Base-by-base conservation (phyloP, 2,888 invertebrate species). In the Drosophila multiciliata region DNA sequence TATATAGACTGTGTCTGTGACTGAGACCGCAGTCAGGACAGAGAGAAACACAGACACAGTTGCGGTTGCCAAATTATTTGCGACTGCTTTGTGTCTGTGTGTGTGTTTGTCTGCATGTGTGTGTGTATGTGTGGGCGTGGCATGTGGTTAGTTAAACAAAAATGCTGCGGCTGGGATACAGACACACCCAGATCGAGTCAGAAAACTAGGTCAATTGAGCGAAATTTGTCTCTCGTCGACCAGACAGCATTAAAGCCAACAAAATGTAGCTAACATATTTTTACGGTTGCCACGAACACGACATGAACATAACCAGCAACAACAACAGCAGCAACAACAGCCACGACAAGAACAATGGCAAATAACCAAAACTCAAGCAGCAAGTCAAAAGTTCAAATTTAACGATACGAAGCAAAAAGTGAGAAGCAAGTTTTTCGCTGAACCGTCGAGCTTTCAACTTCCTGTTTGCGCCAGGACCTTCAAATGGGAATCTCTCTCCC, bases 121-220 rank as follows among this genome's bases (percentile, higher is more conserved):
- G 55, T 59, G 42, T 55, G 29, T 61, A 35, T 40, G 29, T 58
- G 71, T 73, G 84, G 81, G 83, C 63, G 84, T 83, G 87, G 87
- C 87, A 73, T 82, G 85, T 66, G 88, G 88, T 83, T 82, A 75
- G 86, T 73, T 87, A 61, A 79, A 82, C 82, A 82, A 87, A 87
- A 87, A 84, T 70, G 67, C 65, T 72, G 69, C 38, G 60, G 59
- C 52, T 54, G 38, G 20, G 57, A 54, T 20, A 66, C 52, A 71
- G 33, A 72, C 55, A 45, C 26, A 45, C 29, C 61, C 54, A 45
- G 32, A 54, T 23, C 45, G 40, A 58, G 45, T 65, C 48, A 7
- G 12, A 48, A 63, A 83, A 84, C 68, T 83, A 66, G 82, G 82
- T 86, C 81, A 86, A 53, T 53, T 74, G 68, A 58, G 32, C 33